Conservation (phyloP, 1,140 invertebrate species). For the Zaprionus lachaisei region DNA sequence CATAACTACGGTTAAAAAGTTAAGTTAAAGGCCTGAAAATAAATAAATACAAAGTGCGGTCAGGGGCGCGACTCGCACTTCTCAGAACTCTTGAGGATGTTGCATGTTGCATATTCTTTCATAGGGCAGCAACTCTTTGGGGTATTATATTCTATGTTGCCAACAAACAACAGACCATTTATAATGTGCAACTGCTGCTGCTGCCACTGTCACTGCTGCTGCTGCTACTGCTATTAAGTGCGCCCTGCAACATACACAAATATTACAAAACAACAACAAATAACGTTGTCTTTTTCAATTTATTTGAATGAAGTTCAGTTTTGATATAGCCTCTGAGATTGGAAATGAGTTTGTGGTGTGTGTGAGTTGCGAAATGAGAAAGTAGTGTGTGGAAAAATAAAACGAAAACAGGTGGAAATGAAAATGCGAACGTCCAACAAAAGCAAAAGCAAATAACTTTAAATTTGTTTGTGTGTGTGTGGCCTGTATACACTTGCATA, state of each 20-base stretch:
- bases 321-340: constrained; percentile 45
- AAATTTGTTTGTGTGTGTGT: constrained; percentile 17
- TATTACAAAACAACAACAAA: constrained; percentile 17
- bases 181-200: constrained; percentile 31
- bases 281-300: constrained; percentile 11
- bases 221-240: constrained; percentile 50
- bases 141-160: not conserved
- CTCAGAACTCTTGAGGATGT: constrained; percentile 12
- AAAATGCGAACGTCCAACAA: constrained; percentile 20
- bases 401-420: constrained; percentile 22
- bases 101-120: not conserved
- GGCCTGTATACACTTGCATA: not conserved
- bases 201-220: constrained; percentile 36
- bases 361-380: constrained; percentile 12
- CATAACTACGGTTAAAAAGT: constrained; percentile 17
- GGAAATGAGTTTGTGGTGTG: constrained; percentile 8
- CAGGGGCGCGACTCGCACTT: not conserved
- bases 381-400: not conserved
- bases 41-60: constrained; percentile 25
- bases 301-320: constrained; percentile 25
- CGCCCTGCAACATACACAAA: constrained; percentile 65
- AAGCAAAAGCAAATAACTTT: constrained; percentile 17
- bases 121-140: constrained; percentile 23
- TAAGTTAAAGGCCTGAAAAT: constrained; percentile 40
- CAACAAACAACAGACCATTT: constrained; percentile 29